Conservation (phyloP, 2,797 vertebrate genomes). For the Delichon dasypus region DNA sequence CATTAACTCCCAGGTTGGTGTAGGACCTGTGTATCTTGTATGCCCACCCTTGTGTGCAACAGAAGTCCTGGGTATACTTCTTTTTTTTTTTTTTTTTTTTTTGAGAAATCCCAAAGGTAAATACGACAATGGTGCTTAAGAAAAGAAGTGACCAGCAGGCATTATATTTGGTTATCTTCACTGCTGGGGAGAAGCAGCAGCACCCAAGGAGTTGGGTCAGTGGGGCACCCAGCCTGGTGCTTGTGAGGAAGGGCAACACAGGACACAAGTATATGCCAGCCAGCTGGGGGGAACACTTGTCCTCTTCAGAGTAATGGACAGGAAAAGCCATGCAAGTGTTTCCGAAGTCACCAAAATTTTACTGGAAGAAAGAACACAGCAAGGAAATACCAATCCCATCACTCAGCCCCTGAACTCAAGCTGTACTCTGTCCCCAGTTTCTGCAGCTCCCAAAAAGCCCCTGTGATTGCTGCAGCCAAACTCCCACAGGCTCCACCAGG, state of each 20-base stretch:
- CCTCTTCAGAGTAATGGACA: neutral
- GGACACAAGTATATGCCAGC: neutral
- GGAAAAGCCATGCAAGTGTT: neutral
- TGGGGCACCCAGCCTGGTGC: neutral
- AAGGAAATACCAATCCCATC: neutral
- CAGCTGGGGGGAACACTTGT: neutral
- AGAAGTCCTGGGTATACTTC: neutral
- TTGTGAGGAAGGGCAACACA: neutral
- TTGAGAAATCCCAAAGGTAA: neutral
- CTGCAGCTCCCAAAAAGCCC: neutral
- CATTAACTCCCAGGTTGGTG: neutral
- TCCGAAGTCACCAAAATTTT: neutral
- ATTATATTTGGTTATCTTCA: neutral
- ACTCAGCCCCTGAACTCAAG: neutral
- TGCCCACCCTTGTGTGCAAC: neutral
- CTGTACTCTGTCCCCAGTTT: neutral
- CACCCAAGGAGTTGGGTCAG: neutral
- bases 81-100: neutral
- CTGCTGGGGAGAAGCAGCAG: neutral
- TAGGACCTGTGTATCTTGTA: rapidly evolving
- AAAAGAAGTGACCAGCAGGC: neutral
- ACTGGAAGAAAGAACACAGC: neutral
- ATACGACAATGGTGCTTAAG: neutral
- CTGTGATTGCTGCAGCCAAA: neutral
- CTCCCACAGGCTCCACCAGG: neutral